A percentile compares a stretch with the other conserved stretches of the same genome.
Conservation (phyloP, 2,797 vertebrate species). For the Picus viridis region DNA sequence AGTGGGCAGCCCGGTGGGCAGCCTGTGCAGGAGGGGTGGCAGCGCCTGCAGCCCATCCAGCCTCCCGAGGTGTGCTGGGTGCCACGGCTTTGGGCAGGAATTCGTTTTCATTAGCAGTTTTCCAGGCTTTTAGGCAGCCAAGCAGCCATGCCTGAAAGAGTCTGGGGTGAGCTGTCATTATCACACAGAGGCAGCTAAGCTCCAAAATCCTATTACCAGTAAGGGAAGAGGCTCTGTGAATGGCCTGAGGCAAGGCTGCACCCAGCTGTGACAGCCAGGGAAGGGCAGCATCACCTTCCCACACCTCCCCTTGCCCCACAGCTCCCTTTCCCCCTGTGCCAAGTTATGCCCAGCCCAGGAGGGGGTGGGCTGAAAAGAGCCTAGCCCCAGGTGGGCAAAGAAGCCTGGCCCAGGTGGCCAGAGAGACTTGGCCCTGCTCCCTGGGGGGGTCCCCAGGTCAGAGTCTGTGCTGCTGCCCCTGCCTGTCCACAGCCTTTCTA, state of each 20-base stretch:
- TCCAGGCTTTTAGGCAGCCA: constrained; percentile 59
- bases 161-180: constrained; percentile 29
- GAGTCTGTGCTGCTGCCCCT: no score
- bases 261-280: not conserved
- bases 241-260: not conserved
- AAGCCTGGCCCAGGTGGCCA: no score
- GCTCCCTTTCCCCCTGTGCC: not conserved
- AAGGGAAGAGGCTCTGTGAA: not conserved
- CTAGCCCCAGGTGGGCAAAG: no score
- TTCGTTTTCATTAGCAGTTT: constrained; percentile 45
- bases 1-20: not conserved
- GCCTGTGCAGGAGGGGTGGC: not conserved
- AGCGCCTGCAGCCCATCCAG: accelerated
- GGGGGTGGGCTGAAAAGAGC: no score
- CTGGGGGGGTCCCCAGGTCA: no score
- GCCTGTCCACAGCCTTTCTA: no score
- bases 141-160: constrained; percentile 42
- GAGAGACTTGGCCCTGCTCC: no score
- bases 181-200: constrained; percentile 12
- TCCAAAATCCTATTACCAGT: constrained; percentile 52
- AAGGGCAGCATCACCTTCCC: not conserved
- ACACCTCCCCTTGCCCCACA: not conserved
- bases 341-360: no score
- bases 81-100: accelerated
- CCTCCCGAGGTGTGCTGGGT: not conserved